Evolutionary conservation across 2,888 invertebrate species (phyloP).

Genomic region (Xestia ashworthii): DNA sequence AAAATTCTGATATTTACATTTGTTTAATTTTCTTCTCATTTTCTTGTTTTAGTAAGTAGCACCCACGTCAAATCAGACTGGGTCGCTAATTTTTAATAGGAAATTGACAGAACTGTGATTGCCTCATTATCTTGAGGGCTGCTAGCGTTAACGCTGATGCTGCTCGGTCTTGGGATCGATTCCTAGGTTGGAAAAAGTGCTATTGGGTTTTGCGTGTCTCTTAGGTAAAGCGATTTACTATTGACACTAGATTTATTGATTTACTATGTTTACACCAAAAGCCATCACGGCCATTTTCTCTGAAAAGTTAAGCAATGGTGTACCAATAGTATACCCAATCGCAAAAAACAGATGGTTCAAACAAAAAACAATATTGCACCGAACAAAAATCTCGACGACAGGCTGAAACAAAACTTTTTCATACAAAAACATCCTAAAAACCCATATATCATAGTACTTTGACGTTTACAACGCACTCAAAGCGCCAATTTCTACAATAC

Average conservation of each 20-base stretch:
- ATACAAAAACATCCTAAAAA: slow-evolving; percentile 36
- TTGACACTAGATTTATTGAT: too few species aligned
- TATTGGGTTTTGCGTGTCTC: background rate
- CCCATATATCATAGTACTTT: slow-evolving; percentile 43
- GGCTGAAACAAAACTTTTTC: slow-evolving; percentile 22
- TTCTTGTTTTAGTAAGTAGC: background rate
- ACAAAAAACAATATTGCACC: background rate
- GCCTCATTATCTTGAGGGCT: too few species aligned
- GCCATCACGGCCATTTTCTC: background rate
- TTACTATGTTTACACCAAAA: background rate
- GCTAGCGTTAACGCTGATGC: background rate
- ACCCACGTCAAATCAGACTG: background rate
- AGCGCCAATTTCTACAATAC: slow-evolving; percentile 56
- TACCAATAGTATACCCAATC: background rate
- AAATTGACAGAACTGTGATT: background rate
- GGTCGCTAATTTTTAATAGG: background rate
- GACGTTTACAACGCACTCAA: slow-evolving; percentile 57
- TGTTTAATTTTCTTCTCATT: background rate
- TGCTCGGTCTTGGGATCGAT: background rate
- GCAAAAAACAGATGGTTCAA: background rate
- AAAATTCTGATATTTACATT: too few species aligned
- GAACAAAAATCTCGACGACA: background rate
- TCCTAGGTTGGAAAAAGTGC: background rate
- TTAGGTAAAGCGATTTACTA: too few species aligned
- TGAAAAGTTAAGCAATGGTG: background rate